These are phyloP conservation scores for Steinernema khuongi DNA, from an alignment of 1,140 invertebrate species.

Conservation along the genomic window DNA sequence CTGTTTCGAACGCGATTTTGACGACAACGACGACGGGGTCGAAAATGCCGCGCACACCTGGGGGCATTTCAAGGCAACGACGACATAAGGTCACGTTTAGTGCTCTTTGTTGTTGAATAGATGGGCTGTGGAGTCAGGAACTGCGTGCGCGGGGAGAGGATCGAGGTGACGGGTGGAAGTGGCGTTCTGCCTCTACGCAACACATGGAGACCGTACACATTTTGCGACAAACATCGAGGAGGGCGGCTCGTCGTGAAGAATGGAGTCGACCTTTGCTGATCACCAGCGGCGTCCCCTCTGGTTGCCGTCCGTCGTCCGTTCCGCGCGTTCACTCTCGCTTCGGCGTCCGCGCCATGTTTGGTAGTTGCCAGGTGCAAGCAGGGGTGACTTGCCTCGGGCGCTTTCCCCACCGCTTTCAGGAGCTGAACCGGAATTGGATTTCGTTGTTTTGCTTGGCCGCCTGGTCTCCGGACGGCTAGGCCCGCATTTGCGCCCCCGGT, in stretches of 20 bases:
- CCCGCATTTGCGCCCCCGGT: not conserved
- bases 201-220: not conserved
- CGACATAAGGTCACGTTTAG: slow-evolving; percentile 16
- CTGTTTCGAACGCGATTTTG: slow-evolving; percentile 2
- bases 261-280: slow-evolving; percentile 7
- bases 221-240: not conserved
- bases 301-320: too few species aligned
- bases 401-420: not conserved
- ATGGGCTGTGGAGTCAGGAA: not conserved
- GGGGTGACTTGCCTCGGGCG: not conserved
- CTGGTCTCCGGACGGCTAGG: not conserved
- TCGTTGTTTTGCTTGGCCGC: not conserved
- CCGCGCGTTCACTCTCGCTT: not conserved
- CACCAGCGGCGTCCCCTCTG: not conserved
- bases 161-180: slow-evolving; percentile 4
- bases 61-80: slow-evolving; percentile 14
- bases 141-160: slow-evolving; percentile 1
- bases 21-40: not conserved
- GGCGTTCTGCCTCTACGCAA: slow-evolving; percentile 10
- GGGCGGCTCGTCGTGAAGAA: slow-evolving; percentile 2
- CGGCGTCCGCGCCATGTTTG: not conserved
- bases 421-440: not conserved
- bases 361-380: slow-evolving; percentile 4
- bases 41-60: slow-evolving; percentile 16
- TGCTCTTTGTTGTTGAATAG: slow-evolving; percentile 15